phyloP scores from a whole-genome alignment of 2,113 vertebrate species.

The Chascanopsetta lugubris region DNA sequence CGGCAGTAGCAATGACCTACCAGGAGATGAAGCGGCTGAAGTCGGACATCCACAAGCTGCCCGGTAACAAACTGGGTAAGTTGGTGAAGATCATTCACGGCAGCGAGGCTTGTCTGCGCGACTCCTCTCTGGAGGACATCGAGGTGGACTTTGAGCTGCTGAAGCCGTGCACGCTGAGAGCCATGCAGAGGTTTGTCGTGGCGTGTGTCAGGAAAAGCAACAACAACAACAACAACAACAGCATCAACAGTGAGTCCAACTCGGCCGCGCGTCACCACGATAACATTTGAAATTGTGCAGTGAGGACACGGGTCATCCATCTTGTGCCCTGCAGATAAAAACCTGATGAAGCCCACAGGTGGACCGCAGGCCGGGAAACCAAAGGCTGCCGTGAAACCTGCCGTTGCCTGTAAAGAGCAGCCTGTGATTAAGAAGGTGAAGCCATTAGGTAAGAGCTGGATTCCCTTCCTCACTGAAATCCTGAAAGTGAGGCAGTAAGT shows the following conservation, averaged over 20 bases:
- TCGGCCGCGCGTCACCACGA: not conserved
- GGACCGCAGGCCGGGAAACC: slow-evolving; percentile 70
- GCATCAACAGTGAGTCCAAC: slow-evolving; percentile 75
- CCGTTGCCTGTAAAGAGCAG: slow-evolving; percentile 71
- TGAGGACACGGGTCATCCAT: not conserved
- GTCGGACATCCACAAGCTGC: slow-evolving; percentile 89
- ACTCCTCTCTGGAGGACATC: slow-evolving; percentile 82
- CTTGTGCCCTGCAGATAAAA: slow-evolving; percentile 68
- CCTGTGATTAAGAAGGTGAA: slow-evolving; percentile 74
- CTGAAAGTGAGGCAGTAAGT: not conserved
- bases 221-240: slow-evolving; percentile 67
- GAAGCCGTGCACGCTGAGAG: slow-evolving; percentile 87
- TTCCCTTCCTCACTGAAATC: not conserved
- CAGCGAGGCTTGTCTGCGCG: slow-evolving; percentile 81
- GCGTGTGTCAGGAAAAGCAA: slow-evolving; percentile 82
- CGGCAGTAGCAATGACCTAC: slow-evolving; percentile 83
- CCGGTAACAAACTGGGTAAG: slow-evolving; percentile 86
- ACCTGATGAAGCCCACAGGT: slow-evolving; percentile 67
- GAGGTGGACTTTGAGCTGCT: slow-evolving; percentile 92
- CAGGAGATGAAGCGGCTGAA: slow-evolving; percentile 90
- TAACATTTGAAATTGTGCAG: not conserved
- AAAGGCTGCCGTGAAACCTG: slow-evolving; percentile 71
- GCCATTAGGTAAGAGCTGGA: slow-evolving; percentile 68
- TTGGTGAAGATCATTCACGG: slow-evolving; percentile 87
- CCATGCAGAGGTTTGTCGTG: slow-evolving; percentile 86